Conservation (phyloP, 1,140 invertebrate genomes). For the Euura lappo region DNA sequence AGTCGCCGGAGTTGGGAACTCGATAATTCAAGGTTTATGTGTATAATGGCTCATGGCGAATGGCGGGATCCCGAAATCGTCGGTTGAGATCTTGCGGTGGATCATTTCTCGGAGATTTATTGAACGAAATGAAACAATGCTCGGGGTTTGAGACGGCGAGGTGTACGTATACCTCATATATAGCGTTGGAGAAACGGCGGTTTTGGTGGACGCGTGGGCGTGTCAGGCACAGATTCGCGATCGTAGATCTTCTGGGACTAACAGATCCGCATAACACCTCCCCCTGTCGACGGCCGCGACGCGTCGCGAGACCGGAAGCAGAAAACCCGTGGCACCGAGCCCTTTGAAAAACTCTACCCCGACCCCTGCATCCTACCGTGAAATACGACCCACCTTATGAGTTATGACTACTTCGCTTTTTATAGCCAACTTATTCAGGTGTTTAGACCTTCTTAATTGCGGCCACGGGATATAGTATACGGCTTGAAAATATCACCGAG, state of each 20-base stretch:
- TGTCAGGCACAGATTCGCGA: constrained; percentile 6
- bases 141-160: no score
- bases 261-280: constrained; percentile 6
- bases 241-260: constrained; percentile 6
- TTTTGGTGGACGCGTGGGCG: background rate
- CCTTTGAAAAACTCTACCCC: background rate
- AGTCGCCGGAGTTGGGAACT: background rate
- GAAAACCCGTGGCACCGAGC: background rate
- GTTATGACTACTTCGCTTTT: constrained; percentile 7
- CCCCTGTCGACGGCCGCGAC: background rate
- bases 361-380: background rate
- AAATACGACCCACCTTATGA: background rate
- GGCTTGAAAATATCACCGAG: background rate
- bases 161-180: no score
- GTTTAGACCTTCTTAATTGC: constrained; percentile 5
- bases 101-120: no score
- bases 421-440: constrained; percentile 5
- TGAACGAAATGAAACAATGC: no score
- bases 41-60: no score
- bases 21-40: background rate
- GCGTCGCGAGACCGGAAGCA: background rate
- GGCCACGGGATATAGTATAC: background rate
- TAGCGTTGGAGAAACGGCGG: background rate
- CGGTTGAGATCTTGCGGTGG: no score
- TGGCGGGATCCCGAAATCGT: no score